Percentiles rank a stretch among this genome's conserved stretches.
phyloP scores from a whole-genome alignment of 2,888 invertebrate species.

The Hedya salicella region DNA sequence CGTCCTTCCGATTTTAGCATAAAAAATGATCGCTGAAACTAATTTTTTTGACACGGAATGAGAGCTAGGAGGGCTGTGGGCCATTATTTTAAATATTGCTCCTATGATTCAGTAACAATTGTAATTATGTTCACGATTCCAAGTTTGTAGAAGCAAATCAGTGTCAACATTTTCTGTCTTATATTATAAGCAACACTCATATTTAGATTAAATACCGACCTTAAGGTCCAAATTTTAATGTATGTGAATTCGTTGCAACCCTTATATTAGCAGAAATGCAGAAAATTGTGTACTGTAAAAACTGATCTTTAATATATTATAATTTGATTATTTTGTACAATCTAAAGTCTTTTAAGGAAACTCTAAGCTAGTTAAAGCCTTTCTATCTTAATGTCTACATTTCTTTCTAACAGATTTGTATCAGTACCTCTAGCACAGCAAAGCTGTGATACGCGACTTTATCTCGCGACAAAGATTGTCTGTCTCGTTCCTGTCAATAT shows the following conservation, averaged over 20 bases:
- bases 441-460: no score
- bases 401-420: conserved; percentile 24
- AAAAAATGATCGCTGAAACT: no score
- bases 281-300: conserved; percentile 33
- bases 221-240: conserved; percentile 12
- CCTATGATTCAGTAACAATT: neutral
- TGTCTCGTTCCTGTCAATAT: no score
- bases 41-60: no score
- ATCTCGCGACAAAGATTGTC: no score
- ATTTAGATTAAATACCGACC: neutral
- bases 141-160: neutral
- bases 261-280: conserved; percentile 25
- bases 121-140: no score
- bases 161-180: conserved; percentile 8
- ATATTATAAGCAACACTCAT: conserved; percentile 7
- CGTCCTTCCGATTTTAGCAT: no score
- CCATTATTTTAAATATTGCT: no score
- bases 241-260: conserved; percentile 32
- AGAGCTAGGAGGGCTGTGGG: no score
- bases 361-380: conserved; percentile 82
- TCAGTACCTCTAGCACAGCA: no score
- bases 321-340: conserved; percentile 67
- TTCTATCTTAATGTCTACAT: conserved; percentile 71
- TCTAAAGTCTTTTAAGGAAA: conserved; percentile 80
- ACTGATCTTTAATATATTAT: conserved; percentile 47